These are phyloP conservation scores for Spinus olivaceus DNA, from an alignment of 2,797 vertebrate genomes.

Conservation along the genomic window DNA sequence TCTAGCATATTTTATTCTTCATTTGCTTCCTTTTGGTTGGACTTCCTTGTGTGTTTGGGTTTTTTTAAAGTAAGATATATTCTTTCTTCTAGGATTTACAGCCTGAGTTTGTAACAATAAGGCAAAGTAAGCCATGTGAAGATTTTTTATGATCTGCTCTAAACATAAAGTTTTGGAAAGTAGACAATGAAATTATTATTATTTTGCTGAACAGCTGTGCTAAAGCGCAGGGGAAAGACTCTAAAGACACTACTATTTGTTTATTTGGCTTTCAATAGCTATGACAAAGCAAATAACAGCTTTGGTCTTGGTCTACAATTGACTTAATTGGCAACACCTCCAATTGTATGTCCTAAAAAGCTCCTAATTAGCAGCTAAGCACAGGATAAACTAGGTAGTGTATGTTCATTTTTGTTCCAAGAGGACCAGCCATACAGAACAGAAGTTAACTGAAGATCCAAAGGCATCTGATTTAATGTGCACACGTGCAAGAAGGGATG, in stretches of 20 bases:
- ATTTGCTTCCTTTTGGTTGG: not conserved
- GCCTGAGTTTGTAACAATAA: slow-evolving; percentile 46
- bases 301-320: slow-evolving; percentile 55
- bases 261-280: slow-evolving; percentile 57
- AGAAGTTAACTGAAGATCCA: not conserved
- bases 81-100: slow-evolving; percentile 50
- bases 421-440: not conserved
- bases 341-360: slow-evolving; percentile 33
- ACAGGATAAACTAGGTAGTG: slow-evolving; percentile 11
- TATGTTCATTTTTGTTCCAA: slow-evolving; percentile 13
- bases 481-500: not conserved
- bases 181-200: slow-evolving; percentile 67
- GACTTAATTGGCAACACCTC: slow-evolving; percentile 60
- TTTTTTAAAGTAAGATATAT: not conserved
- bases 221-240: not conserved
- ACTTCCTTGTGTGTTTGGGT: not conserved
- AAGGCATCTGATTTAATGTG: not conserved
- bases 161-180: slow-evolving; percentile 60
- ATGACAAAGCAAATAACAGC: slow-evolving; percentile 60
- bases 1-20: not conserved
- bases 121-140: slow-evolving; percentile 47
- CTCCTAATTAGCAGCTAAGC: slow-evolving; percentile 56
- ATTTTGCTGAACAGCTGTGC: slow-evolving; percentile 61
- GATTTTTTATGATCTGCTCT: slow-evolving; percentile 49
- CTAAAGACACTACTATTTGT: slow-evolving; percentile 44